Evolutionary conservation across 2,888 invertebrate species (phyloP).

Genomic region (Cheilosia grossa): DNA sequence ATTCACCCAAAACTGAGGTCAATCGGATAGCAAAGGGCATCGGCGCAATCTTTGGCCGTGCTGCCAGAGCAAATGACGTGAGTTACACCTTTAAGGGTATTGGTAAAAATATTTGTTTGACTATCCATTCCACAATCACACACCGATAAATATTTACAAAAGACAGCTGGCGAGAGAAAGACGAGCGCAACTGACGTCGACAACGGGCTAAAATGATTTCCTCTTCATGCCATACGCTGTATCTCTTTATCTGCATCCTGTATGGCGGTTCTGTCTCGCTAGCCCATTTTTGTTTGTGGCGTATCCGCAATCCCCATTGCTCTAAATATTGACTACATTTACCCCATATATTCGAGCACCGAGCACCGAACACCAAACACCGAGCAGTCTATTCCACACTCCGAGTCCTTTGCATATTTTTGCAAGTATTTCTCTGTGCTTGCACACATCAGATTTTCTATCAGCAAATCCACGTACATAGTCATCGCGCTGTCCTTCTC

Average conservation of each 20-base stretch:
- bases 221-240: neutral
- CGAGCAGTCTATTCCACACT: neutral
- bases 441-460: conserved; percentile 7
- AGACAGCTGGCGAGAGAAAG: too few species aligned
- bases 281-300: neutral
- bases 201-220: neutral
- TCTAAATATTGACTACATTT: conserved; percentile 32
- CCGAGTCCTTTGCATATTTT: conserved; percentile 32
- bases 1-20: too few species aligned
- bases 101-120: too few species aligned
- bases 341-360: conserved; percentile 17
- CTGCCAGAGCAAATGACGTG: too few species aligned
- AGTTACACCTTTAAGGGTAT: too few species aligned
- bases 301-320: conserved; percentile 16
- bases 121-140: too few species aligned
- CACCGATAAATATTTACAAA: too few species aligned
- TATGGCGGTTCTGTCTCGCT: neutral
- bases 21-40: too few species aligned
- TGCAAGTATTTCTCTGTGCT: neutral
- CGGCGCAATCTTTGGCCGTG: too few species aligned
- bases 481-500: conserved; percentile 21
- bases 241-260: neutral
- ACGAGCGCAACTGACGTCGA: neutral
- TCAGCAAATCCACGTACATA: neutral
- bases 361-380: too few species aligned